Conservation (phyloP, 2,797 vertebrate species). For the Betta splendens region DNA sequence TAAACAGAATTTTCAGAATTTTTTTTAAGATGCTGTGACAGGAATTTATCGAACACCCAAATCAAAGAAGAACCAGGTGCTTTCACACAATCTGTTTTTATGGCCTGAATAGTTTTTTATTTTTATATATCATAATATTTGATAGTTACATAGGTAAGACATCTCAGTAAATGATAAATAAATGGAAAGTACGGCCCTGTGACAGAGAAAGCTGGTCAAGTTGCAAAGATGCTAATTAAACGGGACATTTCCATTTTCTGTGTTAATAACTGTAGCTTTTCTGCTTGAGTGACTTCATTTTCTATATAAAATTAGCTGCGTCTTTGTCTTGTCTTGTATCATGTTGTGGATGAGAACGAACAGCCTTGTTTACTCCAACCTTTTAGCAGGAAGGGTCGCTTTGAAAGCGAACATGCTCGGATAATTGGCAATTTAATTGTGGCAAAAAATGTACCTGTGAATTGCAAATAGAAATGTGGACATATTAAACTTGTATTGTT, state of each 20-base stretch:
- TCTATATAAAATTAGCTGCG: background rate
- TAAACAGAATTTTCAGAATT: too few species aligned
- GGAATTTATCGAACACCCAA: too few species aligned
- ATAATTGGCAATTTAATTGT: conserved; percentile 33
- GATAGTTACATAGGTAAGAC: too few species aligned
- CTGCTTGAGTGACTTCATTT: conserved; percentile 22
- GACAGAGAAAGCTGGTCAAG: conserved; percentile 1
- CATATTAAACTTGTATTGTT: conserved; percentile 9
- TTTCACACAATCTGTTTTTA: background rate
- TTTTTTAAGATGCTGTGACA: too few species aligned
- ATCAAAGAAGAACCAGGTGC: too few species aligned
- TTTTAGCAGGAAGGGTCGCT: background rate
- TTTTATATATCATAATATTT: too few species aligned
- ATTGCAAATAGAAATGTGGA: conserved; percentile 15
- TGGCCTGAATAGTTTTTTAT: background rate
- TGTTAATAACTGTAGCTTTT: conserved; percentile 9
- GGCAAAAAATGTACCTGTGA: conserved; percentile 20
- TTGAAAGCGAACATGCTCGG: conserved; percentile 26
- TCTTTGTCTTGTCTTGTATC: background rate
- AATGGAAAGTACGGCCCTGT: conserved; percentile 2
- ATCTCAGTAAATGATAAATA: too few species aligned
- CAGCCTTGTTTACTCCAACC: conserved; percentile 26
- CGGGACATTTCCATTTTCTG: conserved; percentile 29
- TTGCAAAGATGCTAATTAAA: conserved; percentile 23
- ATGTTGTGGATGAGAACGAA: conserved; percentile 22